These are phyloP conservation scores for Alectura lathami DNA, from an alignment of 2,113 vertebrate species.

Conservation along the genomic window DNA sequence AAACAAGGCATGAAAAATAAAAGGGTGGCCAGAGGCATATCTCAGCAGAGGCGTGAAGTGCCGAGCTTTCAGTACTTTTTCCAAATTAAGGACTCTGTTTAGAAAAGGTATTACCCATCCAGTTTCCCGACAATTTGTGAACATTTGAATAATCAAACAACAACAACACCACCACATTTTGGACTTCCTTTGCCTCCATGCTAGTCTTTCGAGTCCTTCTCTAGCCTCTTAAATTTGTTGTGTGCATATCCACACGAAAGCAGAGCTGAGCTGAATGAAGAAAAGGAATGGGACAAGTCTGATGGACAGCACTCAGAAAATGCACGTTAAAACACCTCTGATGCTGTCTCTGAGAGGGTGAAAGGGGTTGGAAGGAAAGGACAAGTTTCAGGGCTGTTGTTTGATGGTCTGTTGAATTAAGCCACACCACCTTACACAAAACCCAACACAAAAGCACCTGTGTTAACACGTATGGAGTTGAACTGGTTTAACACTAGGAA, in stretches of 20 bases:
- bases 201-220: neutral
- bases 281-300: neutral
- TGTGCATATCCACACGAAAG: neutral
- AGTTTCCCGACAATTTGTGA: conserved; percentile 32
- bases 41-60: conserved; percentile 45
- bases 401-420: neutral
- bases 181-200: neutral
- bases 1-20: conserved; percentile 59
- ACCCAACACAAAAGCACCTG: neutral
- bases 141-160: conserved; percentile 18
- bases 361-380: neutral
- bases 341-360: neutral
- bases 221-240: neutral
- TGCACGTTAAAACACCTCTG: neutral
- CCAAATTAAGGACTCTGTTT: conserved; percentile 58
- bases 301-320: neutral
- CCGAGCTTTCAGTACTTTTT: conserved; percentile 61
- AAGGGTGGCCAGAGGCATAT: conserved; percentile 55
- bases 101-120: conserved; percentile 50
- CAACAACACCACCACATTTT: neutral
- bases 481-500: neutral
- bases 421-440: neutral
- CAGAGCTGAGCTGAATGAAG: neutral
- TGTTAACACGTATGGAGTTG: neutral
- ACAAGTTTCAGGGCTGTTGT: neutral